Conservation (phyloP, 2,888 invertebrate genomes). For the Tribolium freemani region DNA sequence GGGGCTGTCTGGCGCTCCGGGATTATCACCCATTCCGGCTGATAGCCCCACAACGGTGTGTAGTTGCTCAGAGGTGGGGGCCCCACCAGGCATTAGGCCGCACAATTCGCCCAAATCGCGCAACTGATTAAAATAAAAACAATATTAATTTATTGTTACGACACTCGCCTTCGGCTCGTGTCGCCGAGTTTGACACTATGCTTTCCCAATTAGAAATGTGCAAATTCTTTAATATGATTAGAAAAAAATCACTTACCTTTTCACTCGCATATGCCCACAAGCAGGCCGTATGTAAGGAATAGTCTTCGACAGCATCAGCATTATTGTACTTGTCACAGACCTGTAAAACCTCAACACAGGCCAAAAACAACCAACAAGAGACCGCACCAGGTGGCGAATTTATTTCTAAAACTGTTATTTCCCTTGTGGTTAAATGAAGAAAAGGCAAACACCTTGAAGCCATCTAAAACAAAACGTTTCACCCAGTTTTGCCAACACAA, state of each 20-base stretch:
- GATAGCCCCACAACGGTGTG: slow-evolving; percentile 92
- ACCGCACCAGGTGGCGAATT: slow-evolving; percentile 85
- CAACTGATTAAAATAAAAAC: slow-evolving; percentile 71
- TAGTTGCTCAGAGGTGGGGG: slow-evolving; percentile 88
- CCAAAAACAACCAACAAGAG: slow-evolving; percentile 94
- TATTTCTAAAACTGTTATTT: slow-evolving; percentile 86
- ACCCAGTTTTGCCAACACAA: not conserved
- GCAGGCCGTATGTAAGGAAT: slow-evolving; percentile 88
- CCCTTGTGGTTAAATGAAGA: slow-evolving; percentile 90
- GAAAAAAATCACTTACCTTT: slow-evolving; percentile 55
- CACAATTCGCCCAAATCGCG: slow-evolving; percentile 90
- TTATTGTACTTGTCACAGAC: slow-evolving; percentile 81
- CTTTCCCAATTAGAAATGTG: too few relatives aligned
- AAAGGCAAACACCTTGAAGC: slow-evolving; percentile 91
- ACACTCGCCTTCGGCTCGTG: too few relatives aligned
- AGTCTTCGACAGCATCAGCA: slow-evolving; percentile 79
- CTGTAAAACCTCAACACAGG: slow-evolving; percentile 87
- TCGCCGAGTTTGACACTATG: too few relatives aligned
- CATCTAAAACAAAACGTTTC: slow-evolving; percentile 70
- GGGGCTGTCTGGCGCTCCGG: slow-evolving; percentile 70
- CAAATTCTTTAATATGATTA: too few relatives aligned
- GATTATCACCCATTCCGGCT: slow-evolving; percentile 88
- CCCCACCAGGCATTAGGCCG: slow-evolving; percentile 87
- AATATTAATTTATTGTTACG: too few relatives aligned
- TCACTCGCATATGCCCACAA: slow-evolving; percentile 88